Conservation (phyloP, 92 coral and sea anemone genomes). For the Porites cylindrica region DNA sequence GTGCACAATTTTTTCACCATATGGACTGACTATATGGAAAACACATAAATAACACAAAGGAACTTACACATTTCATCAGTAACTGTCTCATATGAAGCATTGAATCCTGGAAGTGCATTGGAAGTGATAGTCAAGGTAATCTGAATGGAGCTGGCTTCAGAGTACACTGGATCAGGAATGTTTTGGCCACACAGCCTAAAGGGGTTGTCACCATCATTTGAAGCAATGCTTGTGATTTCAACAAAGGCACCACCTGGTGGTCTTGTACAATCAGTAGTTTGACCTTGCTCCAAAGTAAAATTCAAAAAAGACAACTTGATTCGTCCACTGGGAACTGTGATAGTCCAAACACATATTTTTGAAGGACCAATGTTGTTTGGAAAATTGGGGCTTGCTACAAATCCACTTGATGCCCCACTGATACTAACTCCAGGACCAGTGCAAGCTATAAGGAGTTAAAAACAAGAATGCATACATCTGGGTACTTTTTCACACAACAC, state of each 20-base stretch:
- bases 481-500: no score
- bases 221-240: background rate
- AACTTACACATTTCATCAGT: background rate
- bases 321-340: slow-evolving; percentile 13
- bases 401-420: background rate
- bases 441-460: background rate
- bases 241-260: background rate
- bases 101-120: background rate
- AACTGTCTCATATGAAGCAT: slow-evolving; percentile 18
- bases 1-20: no score
- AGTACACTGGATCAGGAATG: slow-evolving; percentile 18
- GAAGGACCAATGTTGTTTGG: background rate
- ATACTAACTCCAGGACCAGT: background rate
- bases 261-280: background rate
- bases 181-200: slow-evolving; percentile 18
- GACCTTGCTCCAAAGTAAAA: background rate
- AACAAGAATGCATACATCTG: no score
- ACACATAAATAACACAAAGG: background rate
- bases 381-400: slow-evolving; percentile 2
- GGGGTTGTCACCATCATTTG: background rate
- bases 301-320: background rate
- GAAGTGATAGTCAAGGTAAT: background rate
- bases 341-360: background rate
- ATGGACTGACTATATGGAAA: no score
- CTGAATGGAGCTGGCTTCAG: background rate